phyloP scores from a whole-genome alignment of 2,797 vertebrate genomes.

The Mormyrus proboscirostris region DNA sequence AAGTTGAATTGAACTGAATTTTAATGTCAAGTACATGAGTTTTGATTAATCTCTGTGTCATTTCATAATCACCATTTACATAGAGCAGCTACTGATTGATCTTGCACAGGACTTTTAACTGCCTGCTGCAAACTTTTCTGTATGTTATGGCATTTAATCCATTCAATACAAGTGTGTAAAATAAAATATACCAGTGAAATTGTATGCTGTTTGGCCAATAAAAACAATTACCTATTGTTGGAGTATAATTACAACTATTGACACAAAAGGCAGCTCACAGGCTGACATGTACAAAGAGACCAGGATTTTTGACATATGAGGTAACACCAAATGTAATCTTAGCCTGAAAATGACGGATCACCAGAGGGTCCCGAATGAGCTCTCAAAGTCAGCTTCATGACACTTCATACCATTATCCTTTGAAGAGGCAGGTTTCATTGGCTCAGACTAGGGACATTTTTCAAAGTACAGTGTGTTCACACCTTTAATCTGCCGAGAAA shows the following conservation, averaged over 20 bases:
- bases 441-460: neutral
- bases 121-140: neutral
- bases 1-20: neutral
- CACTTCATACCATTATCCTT: conserved; percentile 1
- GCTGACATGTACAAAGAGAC: neutral
- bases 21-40: neutral
- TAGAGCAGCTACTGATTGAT: neutral
- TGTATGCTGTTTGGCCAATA: neutral
- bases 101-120: neutral
- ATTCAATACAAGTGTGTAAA: conserved; percentile 16
- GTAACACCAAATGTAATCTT: neutral
- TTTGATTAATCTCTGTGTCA: neutral
- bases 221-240: too few relatives aligned
- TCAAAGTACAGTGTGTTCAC: neutral
- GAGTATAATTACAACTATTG: too few relatives aligned
- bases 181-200: neutral
- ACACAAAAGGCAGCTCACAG: neutral
- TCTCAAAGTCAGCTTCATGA: neutral
- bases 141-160: neutral
- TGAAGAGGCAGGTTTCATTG: neutral
- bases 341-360: neutral
- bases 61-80: neutral
- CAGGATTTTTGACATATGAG: conserved; percentile 4
- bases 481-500: neutral
- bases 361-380: neutral